A percentile compares a stretch with the other conserved stretches of the same genome.
These are phyloP conservation scores for Ecdyonurus torrentis DNA, from an alignment of 2,888 invertebrate species.

Conservation along the genomic window DNA sequence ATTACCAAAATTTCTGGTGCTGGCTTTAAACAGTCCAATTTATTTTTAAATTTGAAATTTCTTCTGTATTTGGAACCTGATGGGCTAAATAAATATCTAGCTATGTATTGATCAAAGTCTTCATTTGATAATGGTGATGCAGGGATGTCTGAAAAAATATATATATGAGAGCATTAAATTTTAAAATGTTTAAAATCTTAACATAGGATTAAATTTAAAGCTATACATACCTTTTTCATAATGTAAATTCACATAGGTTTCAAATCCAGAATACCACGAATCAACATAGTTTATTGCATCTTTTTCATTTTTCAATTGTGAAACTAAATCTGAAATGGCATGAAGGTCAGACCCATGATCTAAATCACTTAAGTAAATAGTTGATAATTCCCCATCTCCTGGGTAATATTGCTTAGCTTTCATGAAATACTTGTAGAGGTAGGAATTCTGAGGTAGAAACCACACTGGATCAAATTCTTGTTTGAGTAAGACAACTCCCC, in stretches of 20 bases:
- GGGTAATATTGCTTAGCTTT: conserved; percentile 22
- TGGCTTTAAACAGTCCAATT: conserved; percentile 13
- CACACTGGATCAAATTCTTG: conserved; percentile 26
- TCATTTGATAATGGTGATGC: neutral
- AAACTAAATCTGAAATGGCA: conserved; percentile 6
- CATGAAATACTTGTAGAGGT: conserved; percentile 21
- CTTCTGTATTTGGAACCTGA: conserved; percentile 14
- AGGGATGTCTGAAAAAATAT: neutral
- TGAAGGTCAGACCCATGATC: conserved; percentile 10
- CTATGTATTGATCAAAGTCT: conserved; percentile 6
- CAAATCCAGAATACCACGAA: conserved; percentile 15
- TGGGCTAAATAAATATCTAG: conserved; percentile 15
- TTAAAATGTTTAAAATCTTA: neutral
- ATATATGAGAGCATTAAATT: neutral
- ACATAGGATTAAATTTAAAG: neutral
- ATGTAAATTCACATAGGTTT: conserved; percentile 12
- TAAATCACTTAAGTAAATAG: conserved; percentile 19
- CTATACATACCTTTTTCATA: conserved; percentile 11
- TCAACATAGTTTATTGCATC: conserved; percentile 14
- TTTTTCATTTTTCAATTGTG: conserved; percentile 8
- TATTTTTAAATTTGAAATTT: conserved; percentile 14
- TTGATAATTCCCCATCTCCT: conserved; percentile 19
- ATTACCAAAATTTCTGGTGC: conserved; percentile 13
- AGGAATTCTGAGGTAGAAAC: conserved; percentile 25
- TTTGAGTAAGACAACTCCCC: conserved; percentile 22